Evolutionary conservation across 2,113 vertebrate genomes (phyloP).

Genomic region (Anhinga rufa): DNA sequence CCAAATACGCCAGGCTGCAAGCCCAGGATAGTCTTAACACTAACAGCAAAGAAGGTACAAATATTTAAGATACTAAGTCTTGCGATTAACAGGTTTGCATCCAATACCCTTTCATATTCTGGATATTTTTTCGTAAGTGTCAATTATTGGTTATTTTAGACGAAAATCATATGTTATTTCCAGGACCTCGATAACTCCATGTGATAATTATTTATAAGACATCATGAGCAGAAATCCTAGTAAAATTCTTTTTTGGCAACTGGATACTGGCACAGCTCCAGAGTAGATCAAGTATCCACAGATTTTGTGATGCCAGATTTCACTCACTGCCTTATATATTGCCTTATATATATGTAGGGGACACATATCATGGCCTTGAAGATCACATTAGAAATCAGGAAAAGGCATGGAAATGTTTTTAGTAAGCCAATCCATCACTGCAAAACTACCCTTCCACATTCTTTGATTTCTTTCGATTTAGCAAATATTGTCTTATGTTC

Average conservation of each 20-base stretch:
- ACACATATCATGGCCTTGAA: neutral
- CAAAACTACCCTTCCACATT: neutral
- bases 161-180: constrained; percentile 36
- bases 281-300: neutral
- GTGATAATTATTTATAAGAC: constrained; percentile 36
- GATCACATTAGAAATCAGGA: neutral
- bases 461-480: neutral
- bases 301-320: neutral
- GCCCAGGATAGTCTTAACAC: neutral
- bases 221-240: neutral
- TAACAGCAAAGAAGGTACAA: neutral
- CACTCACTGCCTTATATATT: neutral
- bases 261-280: neutral
- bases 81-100: constrained; percentile 1
- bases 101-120: neutral
- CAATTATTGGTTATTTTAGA: constrained; percentile 41
- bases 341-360: no score
- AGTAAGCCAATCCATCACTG: neutral
- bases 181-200: constrained; percentile 15
- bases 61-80: constrained; percentile 24
- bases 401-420: neutral
- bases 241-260: neutral
- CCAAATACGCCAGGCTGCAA: neutral
- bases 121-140: neutral
- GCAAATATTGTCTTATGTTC: neutral